phyloP scores from a whole-genome alignment of 2,888 invertebrate genomes.

The Sabellastarte sp. region DNA sequence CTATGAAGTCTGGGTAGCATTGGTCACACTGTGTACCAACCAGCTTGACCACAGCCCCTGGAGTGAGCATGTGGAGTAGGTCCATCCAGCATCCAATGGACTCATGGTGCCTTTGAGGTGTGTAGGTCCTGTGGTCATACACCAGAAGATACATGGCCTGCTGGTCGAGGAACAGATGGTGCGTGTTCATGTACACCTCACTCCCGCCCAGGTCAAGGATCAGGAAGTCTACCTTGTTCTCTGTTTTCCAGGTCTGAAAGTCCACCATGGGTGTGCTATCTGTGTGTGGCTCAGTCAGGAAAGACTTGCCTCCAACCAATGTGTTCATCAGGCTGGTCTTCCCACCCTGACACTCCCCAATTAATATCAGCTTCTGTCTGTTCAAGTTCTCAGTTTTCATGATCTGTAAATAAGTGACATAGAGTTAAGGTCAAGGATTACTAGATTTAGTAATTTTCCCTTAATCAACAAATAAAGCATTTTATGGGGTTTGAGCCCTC shows the following conservation, averaged over 20 bases:
- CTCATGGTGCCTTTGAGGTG: conserved; percentile 33
- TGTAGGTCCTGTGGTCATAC: conserved; percentile 44
- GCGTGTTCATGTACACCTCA: conserved; percentile 39
- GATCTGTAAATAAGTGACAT: too few relatives aligned
- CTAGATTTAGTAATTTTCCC: too few relatives aligned
- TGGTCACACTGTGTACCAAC: conserved; percentile 52
- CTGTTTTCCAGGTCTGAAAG: conserved; percentile 46
- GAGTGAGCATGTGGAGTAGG: conserved; percentile 39
- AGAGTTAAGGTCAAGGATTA: too few relatives aligned
- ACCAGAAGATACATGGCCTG: conserved; percentile 46
- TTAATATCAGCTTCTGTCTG: conserved; percentile 44
- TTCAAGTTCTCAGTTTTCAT: conserved; percentile 52
- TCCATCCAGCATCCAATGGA: conserved; percentile 51
- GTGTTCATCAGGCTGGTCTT: conserved; percentile 50
- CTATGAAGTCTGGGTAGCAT: conserved; percentile 13
- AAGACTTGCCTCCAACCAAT: conserved; percentile 41
- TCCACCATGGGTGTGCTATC: conserved; percentile 42
- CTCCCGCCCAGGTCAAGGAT: conserved; percentile 52
- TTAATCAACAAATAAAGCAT: too few relatives aligned
- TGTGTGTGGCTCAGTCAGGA: conserved; percentile 30
- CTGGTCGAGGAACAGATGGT: conserved; percentile 45
- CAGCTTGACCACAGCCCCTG: conserved; percentile 52
- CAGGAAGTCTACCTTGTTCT: conserved; percentile 50
- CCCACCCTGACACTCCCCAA: conserved; percentile 51
- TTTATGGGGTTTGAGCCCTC: too few relatives aligned